Base-by-base conservation (phyloP, 2,888 invertebrate species). In the Drosophila yooni region DNA sequence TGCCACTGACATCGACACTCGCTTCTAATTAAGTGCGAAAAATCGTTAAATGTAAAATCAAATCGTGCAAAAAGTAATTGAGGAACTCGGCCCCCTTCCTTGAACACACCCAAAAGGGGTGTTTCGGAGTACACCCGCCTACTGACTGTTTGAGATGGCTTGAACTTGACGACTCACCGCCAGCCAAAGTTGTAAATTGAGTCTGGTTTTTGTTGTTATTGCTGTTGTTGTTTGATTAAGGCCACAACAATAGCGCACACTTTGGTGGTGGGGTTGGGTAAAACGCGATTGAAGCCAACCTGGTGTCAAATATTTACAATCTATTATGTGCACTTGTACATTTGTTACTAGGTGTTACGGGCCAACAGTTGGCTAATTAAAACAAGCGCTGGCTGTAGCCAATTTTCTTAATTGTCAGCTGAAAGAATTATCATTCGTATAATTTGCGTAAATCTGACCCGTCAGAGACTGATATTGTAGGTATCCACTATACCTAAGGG, bases 21-120 rank as follows among this genome's bases (percentile, higher is more conserved):
- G 82, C 89, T 92, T 92, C 92, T 92, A 92, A 92, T 92, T 92
- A 92, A 92, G 92, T 92, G 92, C 92, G 92, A 92, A 92, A 92
- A 92, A 92, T 92, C 91, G 90, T 92, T 91, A 91, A 92, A 90
- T 91, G 92, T 92, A 88, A 92, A 92, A 92, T 92, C 92, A 92
- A 92, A 92, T 92, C 92, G 88, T 89, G 90, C 89, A 90, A 89
- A 85, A 91, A 91, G 91, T 91, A 91, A 91, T 90, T 86, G 88
- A 84, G 83, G 74, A 70, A 76, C 53, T 61, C 72, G 15, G 21
- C 21, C 52, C 21, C 51, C 5, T 60, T 33, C 59, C 58, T 4
- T 13, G 21, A 7, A 25, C 34, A 11, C 15, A 34, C 10, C 25
- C 15, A 40, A 76, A 67, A 62, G 70, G 63, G 79, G 58, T 63